phyloP scores from a whole-genome alignment of 2,797 vertebrate species.

The Notolepis coatsorum region DNA sequence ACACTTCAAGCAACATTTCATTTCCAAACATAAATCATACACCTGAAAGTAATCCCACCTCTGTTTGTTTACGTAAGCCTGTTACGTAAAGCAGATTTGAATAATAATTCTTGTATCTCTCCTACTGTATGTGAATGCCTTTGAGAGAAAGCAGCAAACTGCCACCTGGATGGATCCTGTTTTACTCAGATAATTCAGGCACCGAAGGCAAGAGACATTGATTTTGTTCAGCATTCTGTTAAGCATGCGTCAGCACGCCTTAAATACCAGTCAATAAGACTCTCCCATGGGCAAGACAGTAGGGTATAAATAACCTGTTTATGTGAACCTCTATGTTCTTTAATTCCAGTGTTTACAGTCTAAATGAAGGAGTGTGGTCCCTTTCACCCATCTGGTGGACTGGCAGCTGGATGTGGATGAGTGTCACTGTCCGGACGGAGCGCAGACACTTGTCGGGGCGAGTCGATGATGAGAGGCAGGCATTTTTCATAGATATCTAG shows the following conservation, averaged over 20 bases:
- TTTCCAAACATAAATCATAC: slow-evolving; percentile 40
- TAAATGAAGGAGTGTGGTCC: slow-evolving; percentile 50
- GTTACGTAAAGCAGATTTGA: slow-evolving; percentile 49
- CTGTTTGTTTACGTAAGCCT: slow-evolving; percentile 45
- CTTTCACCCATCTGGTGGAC: slow-evolving; percentile 39
- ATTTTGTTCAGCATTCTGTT: slow-evolving; percentile 54
- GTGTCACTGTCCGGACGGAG: no score
- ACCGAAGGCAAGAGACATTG: slow-evolving; percentile 22
- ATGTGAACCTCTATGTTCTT: slow-evolving; percentile 42
- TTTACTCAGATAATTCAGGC: slow-evolving; percentile 50
- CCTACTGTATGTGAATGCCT: slow-evolving; percentile 37
- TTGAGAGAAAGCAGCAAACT: slow-evolving; percentile 27
- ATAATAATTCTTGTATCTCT: slow-evolving; percentile 52
- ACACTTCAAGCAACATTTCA: slow-evolving; percentile 37
- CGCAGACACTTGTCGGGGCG: no score
- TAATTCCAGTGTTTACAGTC: slow-evolving; percentile 64
- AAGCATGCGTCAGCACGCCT: slow-evolving; percentile 57
- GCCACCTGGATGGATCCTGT: slow-evolving; percentile 33
- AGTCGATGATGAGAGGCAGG: no score
- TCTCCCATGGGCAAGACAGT: slow-evolving; percentile 39
- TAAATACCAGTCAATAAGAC: slow-evolving; percentile 69
- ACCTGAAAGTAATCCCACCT: slow-evolving; percentile 56
- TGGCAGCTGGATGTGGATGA: background rate
- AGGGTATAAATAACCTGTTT: slow-evolving; percentile 62
- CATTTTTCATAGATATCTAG: no score